Base-by-base conservation (phyloP, 2,797 vertebrate genomes). In the Nannoperca australis region DNA sequence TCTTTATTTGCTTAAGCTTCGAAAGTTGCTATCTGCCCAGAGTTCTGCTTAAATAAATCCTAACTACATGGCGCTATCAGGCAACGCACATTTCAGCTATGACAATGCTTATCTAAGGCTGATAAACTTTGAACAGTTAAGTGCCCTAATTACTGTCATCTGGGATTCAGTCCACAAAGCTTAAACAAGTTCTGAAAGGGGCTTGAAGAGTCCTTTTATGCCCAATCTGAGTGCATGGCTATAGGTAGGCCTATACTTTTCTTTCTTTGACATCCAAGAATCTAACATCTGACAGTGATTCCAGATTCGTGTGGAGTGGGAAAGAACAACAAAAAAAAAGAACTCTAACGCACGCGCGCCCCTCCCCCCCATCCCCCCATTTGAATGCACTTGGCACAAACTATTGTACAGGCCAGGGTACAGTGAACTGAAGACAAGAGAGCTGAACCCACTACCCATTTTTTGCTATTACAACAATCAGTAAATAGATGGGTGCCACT, bases 81-180 rank as follows among this genome's bases (percentile, higher is more conserved):
- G 76, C 84, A 76, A 88, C 13, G 68, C 86, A 82, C 84, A 87
- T 94, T 94, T 94, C 84, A 91, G 82, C 92, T 92, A 80, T 78
- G 91, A 93, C 93, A 89, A 85, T 65, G 83, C 92, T 94, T 95
- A 95, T 95, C 94, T 94, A 78, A 85, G 85, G 63, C 90, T 89
- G 94, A 94, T 94, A 93, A 94, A 94, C 91, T 90, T 88, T 83
- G 89, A 91, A 90, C 85, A 93, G 78, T 87, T 91, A 94, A 96
- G 88, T 90, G 88, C 89, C 63, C 83, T 92, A 94, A 96, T 95
- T 93, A 89, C 85, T 84, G 92, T 95, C 92, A 95, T 93, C 86
- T 95, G 90, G 93, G 91, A 93, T 89, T 93, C 88, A 83, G 70
- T 90, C 90, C 86, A 80, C 89, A 89, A 89, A 85, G 82, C 85